A percentile compares a stretch with the other conserved stretches of the same genome.
These are phyloP conservation scores for Spermophilus dauricus DNA, from an alignment of 2,113 vertebrate genomes.

Conservation along the genomic window DNA sequence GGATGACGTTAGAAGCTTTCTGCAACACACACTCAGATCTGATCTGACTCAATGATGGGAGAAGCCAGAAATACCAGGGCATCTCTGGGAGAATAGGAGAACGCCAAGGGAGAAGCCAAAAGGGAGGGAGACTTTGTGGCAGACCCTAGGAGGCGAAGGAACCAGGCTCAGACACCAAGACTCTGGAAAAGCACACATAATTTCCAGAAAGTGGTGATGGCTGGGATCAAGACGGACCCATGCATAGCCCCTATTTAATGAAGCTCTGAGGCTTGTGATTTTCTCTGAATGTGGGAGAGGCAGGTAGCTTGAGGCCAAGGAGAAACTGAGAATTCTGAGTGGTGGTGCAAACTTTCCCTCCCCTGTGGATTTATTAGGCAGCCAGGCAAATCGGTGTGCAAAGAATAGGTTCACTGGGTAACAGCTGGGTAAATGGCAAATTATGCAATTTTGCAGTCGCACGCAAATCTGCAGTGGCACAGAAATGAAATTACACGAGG, in stretches of 20 bases:
- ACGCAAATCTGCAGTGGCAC: slow-evolving; percentile 23
- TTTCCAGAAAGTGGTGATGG: neutral
- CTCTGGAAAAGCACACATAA: neutral
- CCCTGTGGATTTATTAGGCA: slow-evolving; percentile 66
- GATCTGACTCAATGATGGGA: slow-evolving; percentile 64
- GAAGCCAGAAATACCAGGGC: slow-evolving; percentile 58
- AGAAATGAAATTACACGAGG: slow-evolving; percentile 65
- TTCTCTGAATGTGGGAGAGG: neutral
- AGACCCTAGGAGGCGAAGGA: neutral
- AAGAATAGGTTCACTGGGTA: slow-evolving; percentile 70
- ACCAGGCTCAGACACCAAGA: slow-evolving; percentile 34
- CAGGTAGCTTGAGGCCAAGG: neutral
- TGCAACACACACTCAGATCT: slow-evolving; percentile 39
- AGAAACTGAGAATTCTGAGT: neutral
- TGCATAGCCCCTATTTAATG: neutral
- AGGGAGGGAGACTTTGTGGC: slow-evolving; percentile 35
- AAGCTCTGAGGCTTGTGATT: slow-evolving; percentile 18
- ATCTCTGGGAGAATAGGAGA: neutral
- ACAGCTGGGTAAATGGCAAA: slow-evolving; percentile 66
- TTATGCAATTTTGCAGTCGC: slow-evolving; percentile 64
- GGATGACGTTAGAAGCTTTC: slow-evolving; percentile 45
- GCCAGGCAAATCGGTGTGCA: slow-evolving; percentile 63
- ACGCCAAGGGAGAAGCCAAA: neutral
- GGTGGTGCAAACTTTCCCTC: neutral
- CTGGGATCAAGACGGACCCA: neutral